Base-by-base conservation (phyloP, 2,797 vertebrate genomes). In the Tarsius wallacei region DNA sequence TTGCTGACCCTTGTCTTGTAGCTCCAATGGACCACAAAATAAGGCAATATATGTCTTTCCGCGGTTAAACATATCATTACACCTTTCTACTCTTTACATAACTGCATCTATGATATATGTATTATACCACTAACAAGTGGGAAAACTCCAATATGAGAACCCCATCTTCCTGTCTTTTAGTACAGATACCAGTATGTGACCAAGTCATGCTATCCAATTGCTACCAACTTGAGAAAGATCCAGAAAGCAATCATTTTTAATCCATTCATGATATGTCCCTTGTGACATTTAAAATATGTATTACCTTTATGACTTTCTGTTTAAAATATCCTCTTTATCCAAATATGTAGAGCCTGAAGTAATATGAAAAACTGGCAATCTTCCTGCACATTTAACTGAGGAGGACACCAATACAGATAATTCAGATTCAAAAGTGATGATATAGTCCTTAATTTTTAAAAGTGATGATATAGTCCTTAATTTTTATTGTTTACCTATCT, bases 311-410 rank as follows among this genome's bases (percentile, higher is more conserved):
- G 1, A 68, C 16, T 82, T 63, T 83, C 59, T 91, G 24, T 80
- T 96, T 87, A 94, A 95, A 93, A 94, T 47, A 71, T 76, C 66
- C 4, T 10, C 31, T 68, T 86, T 91, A 61, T 80, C 26, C 70
- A 95, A 53, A 94, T 86, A 88, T 94, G 74, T 55, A 91, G 66
- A 88, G 55, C 66, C 33, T 47, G 28, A 87, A 96, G 42, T 84
- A 94, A 95, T 87, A 78, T 88, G 76, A 80, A 91, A 96, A 97
- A 90, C 59, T 82, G 26, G 74, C 28, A 89, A 87, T 91, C 95
- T 95, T 91, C 78, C 91, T 74, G 64, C 87, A 47, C 82, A 96
- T 91, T 88, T 80, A 95, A 77, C 63, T 93, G 73, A 93, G 53
- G 26, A 26, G n/a, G 55, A 66, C 87, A 81, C 59, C 70, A 87